Evolutionary conservation across 1,140 invertebrate genomes (phyloP).

Genomic region (Tenebrio molitor): DNA sequence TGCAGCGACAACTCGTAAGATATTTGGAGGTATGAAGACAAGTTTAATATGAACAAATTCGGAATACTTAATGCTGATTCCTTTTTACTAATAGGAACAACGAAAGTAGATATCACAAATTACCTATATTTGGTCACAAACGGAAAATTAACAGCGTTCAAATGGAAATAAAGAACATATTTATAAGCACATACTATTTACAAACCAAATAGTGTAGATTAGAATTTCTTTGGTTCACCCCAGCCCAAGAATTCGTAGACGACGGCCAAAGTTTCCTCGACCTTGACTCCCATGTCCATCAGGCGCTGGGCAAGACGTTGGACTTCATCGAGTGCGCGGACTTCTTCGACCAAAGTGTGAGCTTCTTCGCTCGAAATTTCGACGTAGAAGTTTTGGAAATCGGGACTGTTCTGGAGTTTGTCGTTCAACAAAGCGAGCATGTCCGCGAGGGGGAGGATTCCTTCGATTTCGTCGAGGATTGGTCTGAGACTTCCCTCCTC

Average conservation of each 20-base stretch:
- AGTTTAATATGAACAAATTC: too few species aligned
- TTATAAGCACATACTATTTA: too few species aligned
- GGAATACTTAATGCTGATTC: too few species aligned
- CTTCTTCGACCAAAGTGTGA: constrained; percentile 46
- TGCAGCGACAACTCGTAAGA: too few species aligned
- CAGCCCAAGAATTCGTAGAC: constrained; percentile 52
- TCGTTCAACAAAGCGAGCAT: constrained; percentile 45
- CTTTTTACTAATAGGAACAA: too few species aligned
- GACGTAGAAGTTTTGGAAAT: constrained; percentile 52
- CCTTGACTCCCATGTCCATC: constrained; percentile 42
- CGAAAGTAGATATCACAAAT: too few species aligned
- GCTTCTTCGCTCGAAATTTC: constrained; percentile 51
- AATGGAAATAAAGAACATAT: too few species aligned
- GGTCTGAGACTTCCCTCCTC: constrained; percentile 37
- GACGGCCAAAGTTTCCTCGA: constrained; percentile 40
- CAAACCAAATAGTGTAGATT: too few species aligned
- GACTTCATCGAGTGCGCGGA: constrained; percentile 47
- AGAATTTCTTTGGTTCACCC: too few species aligned
- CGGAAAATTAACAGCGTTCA: too few species aligned
- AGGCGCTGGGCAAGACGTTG: constrained; percentile 41
- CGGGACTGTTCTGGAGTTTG: constrained; percentile 52
- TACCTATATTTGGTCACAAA: too few species aligned
- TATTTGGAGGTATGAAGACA: too few species aligned
- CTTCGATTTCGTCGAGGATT: constrained; percentile 50
- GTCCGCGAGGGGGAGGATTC: constrained; percentile 41